Evolutionary conservation across 2,888 invertebrate species (phyloP).

Genomic region (Scrobipalpa atriplicella): DNA sequence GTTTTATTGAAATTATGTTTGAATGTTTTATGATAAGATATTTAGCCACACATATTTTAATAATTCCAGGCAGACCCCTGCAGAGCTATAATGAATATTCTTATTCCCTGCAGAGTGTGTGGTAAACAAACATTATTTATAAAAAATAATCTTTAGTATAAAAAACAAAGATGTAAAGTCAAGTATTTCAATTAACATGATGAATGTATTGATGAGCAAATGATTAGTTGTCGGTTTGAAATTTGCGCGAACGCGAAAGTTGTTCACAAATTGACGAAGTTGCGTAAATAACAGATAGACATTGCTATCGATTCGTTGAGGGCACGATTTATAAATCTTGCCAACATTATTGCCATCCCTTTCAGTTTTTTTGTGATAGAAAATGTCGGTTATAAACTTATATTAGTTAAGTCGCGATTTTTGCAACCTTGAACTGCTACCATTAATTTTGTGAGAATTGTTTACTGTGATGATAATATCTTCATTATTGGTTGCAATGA

Average conservation of each 20-base stretch:
- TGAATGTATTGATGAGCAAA: constrained; percentile 5
- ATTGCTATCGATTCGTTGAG: too few relatives aligned
- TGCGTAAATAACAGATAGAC: not conserved
- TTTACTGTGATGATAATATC: not conserved
- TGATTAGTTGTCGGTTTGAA: not conserved
- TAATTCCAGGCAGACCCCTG: too few relatives aligned
- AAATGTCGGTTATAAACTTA: too few relatives aligned
- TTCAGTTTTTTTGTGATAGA: too few relatives aligned
- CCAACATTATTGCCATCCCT: too few relatives aligned
- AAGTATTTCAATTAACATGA: not conserved
- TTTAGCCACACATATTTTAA: too few relatives aligned
- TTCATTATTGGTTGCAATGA: not conserved
- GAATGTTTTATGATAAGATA: too few relatives aligned
- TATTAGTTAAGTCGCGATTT: too few relatives aligned
- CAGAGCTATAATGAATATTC: not conserved
- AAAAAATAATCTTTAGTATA: not conserved
- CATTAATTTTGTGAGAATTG: not conserved
- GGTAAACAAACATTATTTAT: not conserved
- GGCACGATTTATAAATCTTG: too few relatives aligned
- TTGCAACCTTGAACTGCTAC: too few relatives aligned
- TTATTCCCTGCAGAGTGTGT: not conserved
- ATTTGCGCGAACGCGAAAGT: not conserved
- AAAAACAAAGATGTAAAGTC: not conserved
- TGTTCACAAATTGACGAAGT: not conserved
- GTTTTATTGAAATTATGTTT: too few relatives aligned